Evolutionary conservation across 2,888 invertebrate genomes (phyloP).

Genomic region (Lasioglossum figueresi): DNA sequence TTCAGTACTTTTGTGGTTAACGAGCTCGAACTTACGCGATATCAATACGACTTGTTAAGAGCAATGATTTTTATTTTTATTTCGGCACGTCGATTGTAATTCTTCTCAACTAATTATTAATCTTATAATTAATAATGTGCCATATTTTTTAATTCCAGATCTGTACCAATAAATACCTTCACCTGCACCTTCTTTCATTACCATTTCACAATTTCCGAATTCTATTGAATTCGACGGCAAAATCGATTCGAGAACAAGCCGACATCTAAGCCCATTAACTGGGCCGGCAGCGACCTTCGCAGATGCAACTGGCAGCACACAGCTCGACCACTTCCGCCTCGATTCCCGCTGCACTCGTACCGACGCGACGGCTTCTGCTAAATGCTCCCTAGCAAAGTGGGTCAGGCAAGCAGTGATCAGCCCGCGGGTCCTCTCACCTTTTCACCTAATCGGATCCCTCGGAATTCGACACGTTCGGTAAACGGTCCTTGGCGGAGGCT

Average conservation of each 20-base stretch:
- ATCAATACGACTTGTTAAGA: neutral
- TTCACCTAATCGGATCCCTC: conserved; percentile 4
- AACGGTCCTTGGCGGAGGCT: neutral
- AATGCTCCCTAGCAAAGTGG: neutral
- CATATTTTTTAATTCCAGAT: too few relatives aligned
- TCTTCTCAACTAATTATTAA: too few relatives aligned
- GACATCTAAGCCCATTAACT: neutral
- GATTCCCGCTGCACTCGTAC: neutral
- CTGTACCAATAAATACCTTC: neutral
- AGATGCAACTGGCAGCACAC: neutral
- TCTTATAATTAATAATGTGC: too few relatives aligned
- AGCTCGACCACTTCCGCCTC: neutral
- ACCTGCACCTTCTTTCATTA: neutral
- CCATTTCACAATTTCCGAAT: neutral
- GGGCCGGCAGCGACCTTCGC: neutral
- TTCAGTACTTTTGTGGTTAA: neutral
- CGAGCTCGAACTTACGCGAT: neutral
- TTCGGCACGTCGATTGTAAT: too few relatives aligned
- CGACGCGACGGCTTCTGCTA: neutral
- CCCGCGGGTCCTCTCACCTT: neutral
- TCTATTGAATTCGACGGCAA: neutral
- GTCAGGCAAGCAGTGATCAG: neutral
- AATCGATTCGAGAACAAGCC: neutral
- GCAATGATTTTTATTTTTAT: neutral
- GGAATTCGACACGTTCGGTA: conserved; percentile 10